Conservation (phyloP, 1,140 invertebrate species). For the Solenopsis invicta region DNA sequence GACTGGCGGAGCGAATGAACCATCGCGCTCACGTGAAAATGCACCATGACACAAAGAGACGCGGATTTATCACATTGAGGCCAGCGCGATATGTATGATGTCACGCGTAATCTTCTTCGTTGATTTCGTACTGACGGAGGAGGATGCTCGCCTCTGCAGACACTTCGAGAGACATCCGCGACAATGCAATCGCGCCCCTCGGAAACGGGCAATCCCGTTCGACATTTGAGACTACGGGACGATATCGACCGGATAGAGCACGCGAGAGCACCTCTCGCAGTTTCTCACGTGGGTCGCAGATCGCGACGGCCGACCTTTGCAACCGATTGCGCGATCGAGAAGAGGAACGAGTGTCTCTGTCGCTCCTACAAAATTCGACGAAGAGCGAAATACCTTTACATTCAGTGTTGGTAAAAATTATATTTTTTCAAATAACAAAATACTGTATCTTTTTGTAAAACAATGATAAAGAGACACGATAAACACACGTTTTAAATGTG, state of each 20-base stretch:
- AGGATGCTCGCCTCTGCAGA: background rate
- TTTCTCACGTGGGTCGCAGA: slow-evolving; percentile 67
- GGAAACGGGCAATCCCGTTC: slow-evolving; percentile 65
- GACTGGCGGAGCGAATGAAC: slow-evolving; percentile 32
- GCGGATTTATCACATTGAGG: slow-evolving; percentile 43
- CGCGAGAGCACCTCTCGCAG: slow-evolving; percentile 66
- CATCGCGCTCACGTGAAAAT: slow-evolving; percentile 24
- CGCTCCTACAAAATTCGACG: background rate
- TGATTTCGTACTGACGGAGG: background rate
- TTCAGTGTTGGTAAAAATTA: background rate
- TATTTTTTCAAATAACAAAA: background rate
- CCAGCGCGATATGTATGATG: background rate
- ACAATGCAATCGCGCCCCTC: slow-evolving; percentile 1
- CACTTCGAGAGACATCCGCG: too few species aligned
- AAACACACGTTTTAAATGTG: background rate
- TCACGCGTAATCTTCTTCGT: background rate
- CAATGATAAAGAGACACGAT: background rate
- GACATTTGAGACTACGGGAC: slow-evolving; percentile 66
- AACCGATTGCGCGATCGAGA: slow-evolving; percentile 60
- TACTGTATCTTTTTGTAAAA: background rate
- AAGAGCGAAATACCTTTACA: background rate
- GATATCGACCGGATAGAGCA: slow-evolving; percentile 69
- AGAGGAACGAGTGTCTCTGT: slow-evolving; percentile 20
- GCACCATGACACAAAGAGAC: background rate
- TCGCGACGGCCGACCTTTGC: slow-evolving; percentile 69